Evolutionary conservation across 2,113 vertebrate genomes (phyloP), one percentile per base, ranked within the genome.

Genomic region (Smithornis capensis): DNA sequence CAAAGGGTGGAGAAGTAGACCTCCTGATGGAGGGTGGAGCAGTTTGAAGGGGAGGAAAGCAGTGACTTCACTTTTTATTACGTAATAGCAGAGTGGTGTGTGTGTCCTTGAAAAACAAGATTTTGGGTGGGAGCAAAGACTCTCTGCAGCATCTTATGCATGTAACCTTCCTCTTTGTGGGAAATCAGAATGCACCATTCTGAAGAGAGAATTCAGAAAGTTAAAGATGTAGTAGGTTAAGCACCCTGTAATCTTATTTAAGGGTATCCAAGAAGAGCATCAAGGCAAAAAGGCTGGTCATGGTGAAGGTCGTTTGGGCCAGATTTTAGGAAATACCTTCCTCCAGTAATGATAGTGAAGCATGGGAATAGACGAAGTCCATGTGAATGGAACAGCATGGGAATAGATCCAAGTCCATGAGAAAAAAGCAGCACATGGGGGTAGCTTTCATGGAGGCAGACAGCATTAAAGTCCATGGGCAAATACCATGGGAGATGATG

Each of bases 41-140:
- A 42, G 78, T 76, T 83, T 94, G 64, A 94, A 94, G 77, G 33
- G 75, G 82, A 91, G 94, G 74, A 70, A 80, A 90, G 90, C 68
- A 79, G 83, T 95, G 92, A 97, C 96, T 94, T 97, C 92, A 97
- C 83, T 95, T 91, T 65, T 50, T 42, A 82, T 93, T 93, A 90
- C 94, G 91, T 96, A 85, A 95, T 83, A 95, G 76, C 63, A 86
- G 62, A 70, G 11, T 29, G 18, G 91, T 38, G 59, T 47, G 37
- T 90, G 77, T 49, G 38, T 96, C 94, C 81, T 56, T 83, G 84
- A 95, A 82, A 81, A 79, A 80, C 67, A 94, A 93, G 53, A 33
- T 19, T 80, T 40, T 76, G 60, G 88, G 91, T 94, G 94, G 92
- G 33, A 63, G 69, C 82, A 94, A 85, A 85, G 44, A 31, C 45